Evolutionary conservation across 2,113 vertebrate species (phyloP).

Genomic region (Menidia beryllina): DNA sequence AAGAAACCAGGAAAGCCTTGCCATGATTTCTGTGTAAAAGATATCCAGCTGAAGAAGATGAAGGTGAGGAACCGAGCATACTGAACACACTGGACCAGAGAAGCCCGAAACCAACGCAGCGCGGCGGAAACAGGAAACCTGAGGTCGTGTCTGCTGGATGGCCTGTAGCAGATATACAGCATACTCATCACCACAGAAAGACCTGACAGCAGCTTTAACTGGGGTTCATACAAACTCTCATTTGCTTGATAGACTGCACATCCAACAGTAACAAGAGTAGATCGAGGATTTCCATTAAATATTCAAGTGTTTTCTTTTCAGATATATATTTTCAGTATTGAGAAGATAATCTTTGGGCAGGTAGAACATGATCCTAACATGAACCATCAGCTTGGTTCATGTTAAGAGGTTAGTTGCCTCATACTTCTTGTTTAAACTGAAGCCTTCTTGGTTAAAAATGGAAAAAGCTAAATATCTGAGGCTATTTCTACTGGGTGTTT

Average conservation of each 20-base stretch:
- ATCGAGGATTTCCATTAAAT: slow-evolving; percentile 23
- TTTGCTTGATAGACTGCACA: not conserved
- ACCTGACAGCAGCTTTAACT: not conserved
- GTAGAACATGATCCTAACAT: too few species aligned
- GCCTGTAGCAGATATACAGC: slow-evolving; percentile 61
- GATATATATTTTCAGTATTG: not conserved
- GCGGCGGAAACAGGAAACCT: slow-evolving; percentile 71
- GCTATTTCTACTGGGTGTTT: not conserved
- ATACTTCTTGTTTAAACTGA: not conserved
- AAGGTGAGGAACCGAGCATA: slow-evolving; percentile 10
- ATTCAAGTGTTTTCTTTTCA: not conserved
- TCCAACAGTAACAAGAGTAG: not conserved
- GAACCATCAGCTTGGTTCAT: not conserved
- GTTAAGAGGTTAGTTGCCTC: not conserved
- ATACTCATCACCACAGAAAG: not conserved
- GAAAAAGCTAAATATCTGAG: not conserved
- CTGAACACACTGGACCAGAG: not conserved
- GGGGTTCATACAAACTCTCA: not conserved
- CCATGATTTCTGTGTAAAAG: slow-evolving; percentile 53
- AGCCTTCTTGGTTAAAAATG: not conserved
- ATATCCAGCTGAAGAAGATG: not conserved
- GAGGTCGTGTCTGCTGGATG: slow-evolving; percentile 70
- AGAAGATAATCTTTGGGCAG: not conserved
- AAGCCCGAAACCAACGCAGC: not conserved
- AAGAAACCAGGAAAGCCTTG: not conserved